Percentiles rank a stretch among this genome's conserved stretches.
These are phyloP conservation scores for Polypedilum vanderplanki DNA, from an alignment of 1,140 invertebrate species.

Conservation along the genomic window DNA sequence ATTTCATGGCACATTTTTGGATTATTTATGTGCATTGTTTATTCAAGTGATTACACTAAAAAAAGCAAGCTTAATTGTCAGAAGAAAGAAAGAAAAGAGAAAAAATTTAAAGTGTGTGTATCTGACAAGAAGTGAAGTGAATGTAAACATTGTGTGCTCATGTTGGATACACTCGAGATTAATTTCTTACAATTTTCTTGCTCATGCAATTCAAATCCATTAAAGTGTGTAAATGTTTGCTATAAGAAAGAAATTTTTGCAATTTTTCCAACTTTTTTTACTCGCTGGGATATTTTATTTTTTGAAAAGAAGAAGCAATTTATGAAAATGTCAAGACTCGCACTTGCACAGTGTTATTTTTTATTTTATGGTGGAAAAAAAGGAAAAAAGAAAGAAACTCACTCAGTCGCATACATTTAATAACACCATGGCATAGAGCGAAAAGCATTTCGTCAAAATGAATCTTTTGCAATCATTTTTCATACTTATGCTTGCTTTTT, in stretches of 20 bases:
- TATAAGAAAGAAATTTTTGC: not conserved
- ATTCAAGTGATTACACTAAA: not conserved
- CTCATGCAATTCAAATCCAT: not conserved
- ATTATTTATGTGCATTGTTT: constrained; percentile 25
- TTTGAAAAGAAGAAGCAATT: constrained; percentile 14
- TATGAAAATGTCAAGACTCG: constrained; percentile 4
- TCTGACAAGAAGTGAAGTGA: constrained; percentile 16
- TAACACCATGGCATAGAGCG: no score
- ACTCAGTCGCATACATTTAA: no score
- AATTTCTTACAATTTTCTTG: not conserved
- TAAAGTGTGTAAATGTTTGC: constrained; percentile 22
- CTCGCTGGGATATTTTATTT: not conserved
- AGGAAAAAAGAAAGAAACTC: no score
- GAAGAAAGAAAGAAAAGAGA: not conserved
- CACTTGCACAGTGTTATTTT: no score
- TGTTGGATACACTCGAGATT: not conserved
- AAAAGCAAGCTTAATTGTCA: not conserved
- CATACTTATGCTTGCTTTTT: no score
- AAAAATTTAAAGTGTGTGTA: not conserved
- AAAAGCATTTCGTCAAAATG: no score
- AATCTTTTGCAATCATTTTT: no score
- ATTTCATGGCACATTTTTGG: not conserved
- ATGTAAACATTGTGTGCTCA: constrained; percentile 20
- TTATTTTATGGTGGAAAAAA: no score
- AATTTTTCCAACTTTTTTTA: not conserved